Percentiles rank a stretch among this genome's conserved stretches.
Evolutionary conservation across 2,888 invertebrate genomes (phyloP).

Genomic region (Sinelater perroti): DNA sequence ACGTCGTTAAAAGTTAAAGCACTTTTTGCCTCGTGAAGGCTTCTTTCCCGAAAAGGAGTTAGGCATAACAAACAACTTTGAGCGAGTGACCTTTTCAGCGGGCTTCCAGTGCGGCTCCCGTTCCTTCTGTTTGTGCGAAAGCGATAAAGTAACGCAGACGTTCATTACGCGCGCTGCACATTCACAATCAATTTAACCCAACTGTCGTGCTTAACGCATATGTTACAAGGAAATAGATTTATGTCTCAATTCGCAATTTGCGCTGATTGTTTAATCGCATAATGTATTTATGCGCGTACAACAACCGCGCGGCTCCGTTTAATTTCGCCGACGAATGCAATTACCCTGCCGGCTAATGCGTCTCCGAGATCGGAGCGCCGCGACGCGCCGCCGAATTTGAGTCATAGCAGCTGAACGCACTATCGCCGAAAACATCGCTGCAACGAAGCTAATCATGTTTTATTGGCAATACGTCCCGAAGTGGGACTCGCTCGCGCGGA

Average conservation of each 20-base stretch:
- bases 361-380: no score
- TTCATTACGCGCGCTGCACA: background rate
- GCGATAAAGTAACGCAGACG: background rate
- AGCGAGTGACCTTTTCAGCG: no score
- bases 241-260: constrained; percentile 25
- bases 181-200: constrained; percentile 25
- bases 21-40: background rate
- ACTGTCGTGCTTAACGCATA: constrained; percentile 18
- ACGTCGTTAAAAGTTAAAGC: constrained; percentile 10
- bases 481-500: constrained; percentile 41
- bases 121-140: background rate
- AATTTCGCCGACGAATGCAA: no score
- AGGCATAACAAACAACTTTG: constrained; percentile 1
- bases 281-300: constrained; percentile 22
- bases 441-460: no score
- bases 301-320: no score
- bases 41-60: background rate
- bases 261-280: constrained; percentile 23
- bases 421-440: no score
- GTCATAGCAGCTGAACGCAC: no score
- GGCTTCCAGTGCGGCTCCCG: no score
- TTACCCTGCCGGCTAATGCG: no score
- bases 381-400: constrained; percentile 14
- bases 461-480: no score
- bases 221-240: constrained; percentile 23